Base-by-base conservation (phyloP, 2,888 invertebrate species). In the Xestia c-nigrum region DNA sequence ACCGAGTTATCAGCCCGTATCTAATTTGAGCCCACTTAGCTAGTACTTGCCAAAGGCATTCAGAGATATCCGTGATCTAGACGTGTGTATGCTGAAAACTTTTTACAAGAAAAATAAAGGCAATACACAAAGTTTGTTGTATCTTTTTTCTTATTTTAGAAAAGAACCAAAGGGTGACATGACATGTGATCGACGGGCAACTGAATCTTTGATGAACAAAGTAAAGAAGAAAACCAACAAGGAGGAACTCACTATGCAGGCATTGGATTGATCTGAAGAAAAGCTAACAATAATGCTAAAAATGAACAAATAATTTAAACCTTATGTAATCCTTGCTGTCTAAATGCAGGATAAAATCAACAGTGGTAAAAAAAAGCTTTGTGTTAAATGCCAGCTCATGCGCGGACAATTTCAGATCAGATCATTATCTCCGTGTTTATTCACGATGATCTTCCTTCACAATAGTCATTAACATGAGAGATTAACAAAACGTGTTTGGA, bases 21-120 rank as follows among this genome's bases (percentile, higher is more conserved):
- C 12, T 61, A 57, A 76, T 69, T 84, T 64, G 14, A 69, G 64
- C 57, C 14, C 68, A 84, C 43, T 80, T 84, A 73, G 40, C 76
- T 5, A 31, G 24, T 38, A 31, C n/a, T 31, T 19, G 40, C 50
- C n/a, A 79, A 14, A 31, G 14, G 43, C 14, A 79, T 68, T 64
- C 31, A 40, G 14, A 31, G 3, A 74, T 12, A 73, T 76, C 81
- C 71, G 71, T 61, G 31, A 63, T 81, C 43, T 19, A 43, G 14
- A n/a, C 43, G n/a, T n/a, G 43, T 14, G 6, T 14, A 14, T 43
- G 43, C 14, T n/a, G 14, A n/a, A 40, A 40, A n/a, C 14, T n/a
- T n/a, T 64, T 64, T 14, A 43, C 40, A 63, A 21, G 6, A 63
- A 6, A 14, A 14, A 31, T 31, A 6, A 63, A 63, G 21, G 6